Evolutionary conservation across 2,113 vertebrate species (phyloP).

Genomic region (Ancistrus triradiatus): DNA sequence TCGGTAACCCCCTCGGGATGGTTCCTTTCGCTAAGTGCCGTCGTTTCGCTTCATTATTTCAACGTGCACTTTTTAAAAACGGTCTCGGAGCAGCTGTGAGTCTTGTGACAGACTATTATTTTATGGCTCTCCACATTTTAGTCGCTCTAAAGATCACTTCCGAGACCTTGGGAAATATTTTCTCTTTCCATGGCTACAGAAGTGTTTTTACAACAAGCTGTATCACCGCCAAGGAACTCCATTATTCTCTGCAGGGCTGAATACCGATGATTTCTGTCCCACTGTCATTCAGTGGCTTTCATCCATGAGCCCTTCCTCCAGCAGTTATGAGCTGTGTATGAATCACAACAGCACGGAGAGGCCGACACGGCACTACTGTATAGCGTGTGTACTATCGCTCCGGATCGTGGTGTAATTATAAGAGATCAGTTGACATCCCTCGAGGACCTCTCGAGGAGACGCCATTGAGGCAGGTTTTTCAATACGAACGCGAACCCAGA

Average conservation of each 20-base stretch:
- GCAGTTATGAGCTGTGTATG: constrained; percentile 9
- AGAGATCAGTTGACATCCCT: constrained; percentile 19
- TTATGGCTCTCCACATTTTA: constrained; percentile 31
- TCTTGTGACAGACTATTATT: constrained; percentile 44
- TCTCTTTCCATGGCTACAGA: constrained; percentile 7
- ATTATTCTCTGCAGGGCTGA: constrained; percentile 32
- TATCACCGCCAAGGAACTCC: constrained; percentile 34
- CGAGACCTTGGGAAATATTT: constrained; percentile 37
- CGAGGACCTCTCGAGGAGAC: constrained; percentile 9
- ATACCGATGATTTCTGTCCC: constrained; percentile 21
- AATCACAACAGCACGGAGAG: too few species aligned
- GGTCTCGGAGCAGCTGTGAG: neutral
- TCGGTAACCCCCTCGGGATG: too few species aligned
- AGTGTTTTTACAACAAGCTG: constrained; percentile 30
- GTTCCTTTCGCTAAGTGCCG: too few species aligned
- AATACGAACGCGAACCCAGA: too few species aligned
- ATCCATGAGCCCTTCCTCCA: neutral
- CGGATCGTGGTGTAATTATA: constrained; percentile 19
- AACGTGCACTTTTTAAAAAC: neutral
- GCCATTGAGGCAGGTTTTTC: neutral
- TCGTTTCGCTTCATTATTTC: too few species aligned
- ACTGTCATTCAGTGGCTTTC: constrained; percentile 11
- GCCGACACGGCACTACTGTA: neutral
- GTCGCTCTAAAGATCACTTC: too few species aligned
- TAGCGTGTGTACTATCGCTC: constrained; percentile 11